Conservation (phyloP, 2,113 vertebrate species). For the Corythaixoides concolor region DNA sequence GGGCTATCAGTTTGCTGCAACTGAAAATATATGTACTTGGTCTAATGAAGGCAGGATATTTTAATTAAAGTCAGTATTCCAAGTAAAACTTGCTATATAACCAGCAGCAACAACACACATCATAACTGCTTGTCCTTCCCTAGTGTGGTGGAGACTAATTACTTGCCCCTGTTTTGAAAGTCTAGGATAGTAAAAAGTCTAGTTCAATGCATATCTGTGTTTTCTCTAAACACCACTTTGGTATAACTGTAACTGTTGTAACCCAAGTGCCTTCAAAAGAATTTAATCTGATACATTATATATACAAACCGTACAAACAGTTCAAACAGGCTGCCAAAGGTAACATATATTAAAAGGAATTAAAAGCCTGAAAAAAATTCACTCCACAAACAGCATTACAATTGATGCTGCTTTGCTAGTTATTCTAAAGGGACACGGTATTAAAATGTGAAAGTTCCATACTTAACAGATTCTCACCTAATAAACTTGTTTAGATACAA, state of each 20-base stretch:
- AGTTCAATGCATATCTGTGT: constrained; percentile 67
- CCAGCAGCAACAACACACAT: constrained; percentile 20
- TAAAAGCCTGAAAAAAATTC: constrained; percentile 56
- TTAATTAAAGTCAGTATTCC: constrained; percentile 35
- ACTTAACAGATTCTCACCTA: constrained; percentile 70
- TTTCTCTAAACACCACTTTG: constrained; percentile 56
- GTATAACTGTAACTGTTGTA: constrained; percentile 48
- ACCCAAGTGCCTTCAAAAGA: constrained; percentile 57
- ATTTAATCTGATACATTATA: constrained; percentile 63
- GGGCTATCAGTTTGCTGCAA: neutral
- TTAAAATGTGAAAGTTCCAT: constrained; percentile 61
- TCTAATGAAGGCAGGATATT: neutral
- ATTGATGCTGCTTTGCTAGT: constrained; percentile 60
- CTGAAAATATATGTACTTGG: neutral
- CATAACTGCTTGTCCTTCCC: constrained; percentile 22
- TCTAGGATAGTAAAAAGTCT: constrained; percentile 48
- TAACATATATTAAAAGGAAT: constrained; percentile 64
- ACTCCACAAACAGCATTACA: constrained; percentile 60
- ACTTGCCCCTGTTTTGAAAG: constrained; percentile 42
- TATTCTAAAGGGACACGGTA: constrained; percentile 61
- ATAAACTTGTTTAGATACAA: constrained; percentile 67
- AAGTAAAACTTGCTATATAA: constrained; percentile 28
- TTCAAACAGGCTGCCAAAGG: constrained; percentile 52
- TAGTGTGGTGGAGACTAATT: constrained; percentile 51
- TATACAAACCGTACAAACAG: constrained; percentile 59